Evolutionary conservation across 1,140 invertebrate genomes (phyloP), one percentile per base, ranked within the genome.

Genomic region (Diorhabda carinulata): DNA sequence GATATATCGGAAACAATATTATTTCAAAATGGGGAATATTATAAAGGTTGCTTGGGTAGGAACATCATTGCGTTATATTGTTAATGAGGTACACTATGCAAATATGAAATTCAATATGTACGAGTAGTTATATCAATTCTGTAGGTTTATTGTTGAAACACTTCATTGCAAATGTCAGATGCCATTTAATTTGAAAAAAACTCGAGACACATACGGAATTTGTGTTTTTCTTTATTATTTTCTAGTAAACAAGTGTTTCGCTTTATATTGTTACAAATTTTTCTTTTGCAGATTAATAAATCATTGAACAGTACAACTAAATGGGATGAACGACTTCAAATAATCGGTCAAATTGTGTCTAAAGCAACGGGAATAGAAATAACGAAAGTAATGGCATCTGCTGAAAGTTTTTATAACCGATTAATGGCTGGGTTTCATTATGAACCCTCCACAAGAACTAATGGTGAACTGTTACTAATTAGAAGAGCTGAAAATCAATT

Each of bases 381-480:
- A 3, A n/a, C 41, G n/a, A 41, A 41, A 41, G 61, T 72, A 4
- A 6, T n/a, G 0, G 40, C 60, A 40, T 66, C 64, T 44, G 62
- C 59, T 40, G 9, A 68, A 5, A 42, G 43, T n/a, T 70, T 5
- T 10, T 43, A 40, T 40, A 66, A 57, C 4, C 66, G 67, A 41
- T 42, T 68, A 43, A 2, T 8, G 25, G 67, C 71, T 3, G 65
- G n/a, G 9, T 62, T 61, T 56, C 47, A 42, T 40, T 72, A 72
- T 43, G 41, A 72, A 56, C 59, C 71, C 10, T 9, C 45, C 1
- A 59, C 5, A 3, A 67, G 9, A 42, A 64, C 69, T 52, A 42
- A 57, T 4, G 71, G 71, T 42, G 25, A 47, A 64, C 60, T 66
- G 40, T 43, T 44, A n/a, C 61, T 72, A 10, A n/a, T 72, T n/a